Evolutionary conservation across 1,140 invertebrate species (phyloP), one percentile per base, ranked within the genome.

Genomic region (Lordiphosa clarofinis): DNA sequence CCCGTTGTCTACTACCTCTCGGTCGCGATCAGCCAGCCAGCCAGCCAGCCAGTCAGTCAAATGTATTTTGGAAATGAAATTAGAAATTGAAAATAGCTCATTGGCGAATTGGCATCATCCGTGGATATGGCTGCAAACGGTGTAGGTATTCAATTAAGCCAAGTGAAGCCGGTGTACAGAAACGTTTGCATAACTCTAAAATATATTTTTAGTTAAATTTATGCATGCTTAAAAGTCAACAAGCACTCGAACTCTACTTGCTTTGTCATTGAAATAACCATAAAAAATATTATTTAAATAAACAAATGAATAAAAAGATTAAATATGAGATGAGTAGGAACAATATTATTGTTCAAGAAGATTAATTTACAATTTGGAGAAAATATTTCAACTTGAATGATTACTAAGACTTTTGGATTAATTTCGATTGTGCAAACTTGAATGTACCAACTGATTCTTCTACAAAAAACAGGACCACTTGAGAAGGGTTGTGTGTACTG

Each of bases 51-150:
- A 56, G 10, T 43, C 58, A 54, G 52, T 68, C 47, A 53, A 56
- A 67, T 73, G 73, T 68, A 61, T 76, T 76, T 87, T 69, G 73
- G 86, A 78, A 82, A 88, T 88, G 86, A 87, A 86, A 88, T 82
- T 87, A 82, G 86, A 87, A 79, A 86, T 86, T 86, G 78, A 84
- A 73, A 84, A 86, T 68, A 79, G 73, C 48, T 75, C 81, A 75
- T 67, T 82, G 70, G 64, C 79, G 72, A 86, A 86, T 73, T 87
- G 86, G 86, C 73, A 86, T 87, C 86, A 79, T 86, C 86, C 86
- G 70, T 87, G 86, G 86, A 88, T 79, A 82, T 87, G 86, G 86
- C 70, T 88, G 63, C 81, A 86, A 79, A 79, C 76, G 62, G 76
- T 87, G 84, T 87, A 87, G 40, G 78, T 84, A 73, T 69, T 53